Conservation (phyloP, 2,797 vertebrate genomes). For the Eurystomus glaucurus region DNA sequence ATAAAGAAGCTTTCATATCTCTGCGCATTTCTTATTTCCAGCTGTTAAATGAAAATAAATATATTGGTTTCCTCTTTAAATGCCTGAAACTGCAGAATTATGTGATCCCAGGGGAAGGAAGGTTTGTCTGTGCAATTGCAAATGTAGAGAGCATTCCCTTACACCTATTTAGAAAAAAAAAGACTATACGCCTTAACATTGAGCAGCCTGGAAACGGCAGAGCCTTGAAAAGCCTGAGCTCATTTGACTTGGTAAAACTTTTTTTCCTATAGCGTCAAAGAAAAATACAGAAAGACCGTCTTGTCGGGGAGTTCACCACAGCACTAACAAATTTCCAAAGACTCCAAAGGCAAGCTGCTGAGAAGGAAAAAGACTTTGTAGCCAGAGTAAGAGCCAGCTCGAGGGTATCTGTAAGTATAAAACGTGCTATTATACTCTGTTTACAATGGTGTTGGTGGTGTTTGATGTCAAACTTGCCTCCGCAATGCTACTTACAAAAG, state of each 20-base stretch:
- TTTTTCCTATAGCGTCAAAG: slow-evolving; percentile 90
- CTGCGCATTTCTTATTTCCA: neutral
- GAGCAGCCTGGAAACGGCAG: neutral
- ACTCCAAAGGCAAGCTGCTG: slow-evolving; percentile 92
- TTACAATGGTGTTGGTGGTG: neutral
- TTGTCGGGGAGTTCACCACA: slow-evolving; percentile 93
- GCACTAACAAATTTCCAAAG: slow-evolving; percentile 92
- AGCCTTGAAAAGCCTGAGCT: slow-evolving; percentile 37
- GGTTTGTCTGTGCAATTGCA: neutral
- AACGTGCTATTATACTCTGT: neutral
- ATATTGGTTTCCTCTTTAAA: neutral
- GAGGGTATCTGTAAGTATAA: slow-evolving; percentile 91
- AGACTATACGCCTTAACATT: neutral
- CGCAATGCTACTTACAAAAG: neutral
- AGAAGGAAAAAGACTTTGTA: slow-evolving; percentile 95
- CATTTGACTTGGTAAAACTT: slow-evolving; percentile 19
- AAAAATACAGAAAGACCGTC: slow-evolving; percentile 94
- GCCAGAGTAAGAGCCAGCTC: slow-evolving; percentile 95
- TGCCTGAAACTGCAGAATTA: neutral
- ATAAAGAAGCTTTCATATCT: neutral
- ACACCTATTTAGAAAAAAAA: neutral
- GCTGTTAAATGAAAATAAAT: neutral
- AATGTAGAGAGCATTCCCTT: neutral
- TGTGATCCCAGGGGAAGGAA: neutral
- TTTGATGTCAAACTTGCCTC: neutral